Evolutionary conservation across 2,888 invertebrate species (phyloP).

Genomic region (Myopa testacea): DNA sequence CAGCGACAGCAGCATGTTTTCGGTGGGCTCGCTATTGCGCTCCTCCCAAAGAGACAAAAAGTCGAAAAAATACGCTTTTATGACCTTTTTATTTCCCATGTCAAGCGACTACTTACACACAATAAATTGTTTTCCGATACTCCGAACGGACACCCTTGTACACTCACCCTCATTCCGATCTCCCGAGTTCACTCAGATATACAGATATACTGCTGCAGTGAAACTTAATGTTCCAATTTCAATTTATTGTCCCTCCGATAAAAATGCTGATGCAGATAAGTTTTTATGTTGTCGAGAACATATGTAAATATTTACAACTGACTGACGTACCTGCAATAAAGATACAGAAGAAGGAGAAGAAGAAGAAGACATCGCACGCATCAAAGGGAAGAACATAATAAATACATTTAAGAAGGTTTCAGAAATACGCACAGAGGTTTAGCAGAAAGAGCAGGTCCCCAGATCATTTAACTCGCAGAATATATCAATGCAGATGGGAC

Average conservation of each 20-base stretch:
- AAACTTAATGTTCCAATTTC: constrained; percentile 40
- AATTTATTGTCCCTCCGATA: constrained; percentile 46
- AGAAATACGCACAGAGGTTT: constrained; percentile 17
- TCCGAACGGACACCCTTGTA: background rate
- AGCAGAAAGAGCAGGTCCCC: constrained; percentile 10
- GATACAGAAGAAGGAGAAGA: constrained; percentile 3
- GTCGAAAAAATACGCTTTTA: constrained; percentile 27
- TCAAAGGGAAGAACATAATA: background rate
- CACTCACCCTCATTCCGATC: background rate
- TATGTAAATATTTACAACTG: constrained; percentile 42
- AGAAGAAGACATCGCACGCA: background rate
- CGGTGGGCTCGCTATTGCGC: too few relatives aligned
- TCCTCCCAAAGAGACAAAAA: background rate
- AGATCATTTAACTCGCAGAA: too few relatives aligned
- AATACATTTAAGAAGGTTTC: background rate
- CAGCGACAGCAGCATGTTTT: background rate
- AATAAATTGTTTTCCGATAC: constrained; percentile 48
- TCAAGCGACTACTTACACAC: constrained; percentile 55
- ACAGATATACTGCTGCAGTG: background rate
- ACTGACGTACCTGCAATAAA: constrained; percentile 45
- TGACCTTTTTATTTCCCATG: constrained; percentile 53
- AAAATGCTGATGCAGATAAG: constrained; percentile 42
- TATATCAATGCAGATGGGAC: too few relatives aligned
- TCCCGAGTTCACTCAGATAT: background rate
- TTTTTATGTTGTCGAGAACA: constrained; percentile 44